These are phyloP conservation scores for Drosophila ananassae DNA, from an alignment of 1,140 invertebrate species.

Conservation along the genomic window DNA sequence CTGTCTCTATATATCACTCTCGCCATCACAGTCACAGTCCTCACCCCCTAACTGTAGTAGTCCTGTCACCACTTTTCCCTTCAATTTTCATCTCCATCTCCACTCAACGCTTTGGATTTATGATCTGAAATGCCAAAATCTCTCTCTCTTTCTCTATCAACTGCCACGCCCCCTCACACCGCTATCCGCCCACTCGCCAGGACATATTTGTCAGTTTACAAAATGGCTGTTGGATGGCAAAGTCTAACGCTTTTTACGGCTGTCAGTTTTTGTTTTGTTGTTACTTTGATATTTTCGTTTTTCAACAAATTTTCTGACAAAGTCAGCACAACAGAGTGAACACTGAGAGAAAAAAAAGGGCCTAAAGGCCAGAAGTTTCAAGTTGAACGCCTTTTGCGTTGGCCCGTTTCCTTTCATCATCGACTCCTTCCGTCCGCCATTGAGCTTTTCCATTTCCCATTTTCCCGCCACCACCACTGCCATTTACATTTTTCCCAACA, in stretches of 20 bases:
- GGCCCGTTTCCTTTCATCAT: constrained; percentile 34
- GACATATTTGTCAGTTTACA: constrained; percentile 59
- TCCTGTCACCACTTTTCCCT: not conserved
- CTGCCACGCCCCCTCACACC: constrained; percentile 1
- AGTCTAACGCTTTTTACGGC: constrained; percentile 43
- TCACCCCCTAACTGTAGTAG: not conserved
- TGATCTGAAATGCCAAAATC: constrained; percentile 58
- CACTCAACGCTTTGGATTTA: constrained; percentile 49
- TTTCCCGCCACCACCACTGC: constrained; percentile 2
- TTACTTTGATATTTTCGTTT: constrained; percentile 43
- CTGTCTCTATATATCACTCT: too few relatives aligned
- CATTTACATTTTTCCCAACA: constrained; percentile 30
- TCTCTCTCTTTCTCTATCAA: constrained; percentile 43
- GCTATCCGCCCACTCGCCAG: not conserved
- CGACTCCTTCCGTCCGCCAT: constrained; percentile 8
- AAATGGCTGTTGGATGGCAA: constrained; percentile 54
- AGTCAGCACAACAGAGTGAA: constrained; percentile 39
- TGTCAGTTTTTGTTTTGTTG: constrained; percentile 52
- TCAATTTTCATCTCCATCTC: constrained; percentile 4
- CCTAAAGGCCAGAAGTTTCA: constrained; percentile 16
- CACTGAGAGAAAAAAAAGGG: constrained; percentile 4
- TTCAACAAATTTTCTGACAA: constrained; percentile 57
- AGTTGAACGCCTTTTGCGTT: constrained; percentile 55
- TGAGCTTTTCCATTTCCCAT: constrained; percentile 26
- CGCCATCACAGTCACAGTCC: constrained; percentile 31